Evolutionary conservation across 2,888 invertebrate species (phyloP).

Genomic region (Ecdyonurus torrentis): DNA sequence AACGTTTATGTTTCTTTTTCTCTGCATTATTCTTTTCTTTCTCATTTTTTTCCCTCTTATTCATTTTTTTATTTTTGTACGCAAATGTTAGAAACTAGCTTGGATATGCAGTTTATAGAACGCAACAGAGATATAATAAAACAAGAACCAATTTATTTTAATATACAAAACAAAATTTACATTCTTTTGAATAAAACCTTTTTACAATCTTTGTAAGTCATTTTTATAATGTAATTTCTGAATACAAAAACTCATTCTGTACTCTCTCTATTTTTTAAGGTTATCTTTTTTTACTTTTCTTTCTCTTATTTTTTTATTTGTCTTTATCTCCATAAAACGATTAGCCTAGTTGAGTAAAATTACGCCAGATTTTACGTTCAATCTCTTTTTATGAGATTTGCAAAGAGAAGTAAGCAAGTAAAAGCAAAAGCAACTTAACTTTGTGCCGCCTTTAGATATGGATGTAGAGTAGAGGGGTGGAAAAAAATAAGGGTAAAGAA

Average conservation of each 20-base stretch:
- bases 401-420: too few relatives aligned
- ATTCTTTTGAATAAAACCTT: neutral
- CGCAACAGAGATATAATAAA: neutral
- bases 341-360: neutral
- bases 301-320: neutral
- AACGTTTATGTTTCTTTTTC: neutral
- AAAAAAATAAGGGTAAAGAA: neutral
- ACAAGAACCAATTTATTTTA: neutral
- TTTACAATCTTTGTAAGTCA: neutral
- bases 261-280: neutral
- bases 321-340: neutral
- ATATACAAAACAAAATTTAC: neutral
- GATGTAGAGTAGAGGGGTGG: too few relatives aligned
- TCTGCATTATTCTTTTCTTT: neutral
- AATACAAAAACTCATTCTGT: neutral
- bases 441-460: too few relatives aligned
- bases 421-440: too few relatives aligned
- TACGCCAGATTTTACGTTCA: neutral
- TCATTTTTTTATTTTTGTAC: neutral
- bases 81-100: neutral
- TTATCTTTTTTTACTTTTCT: neutral
- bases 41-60: neutral
- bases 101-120: neutral
- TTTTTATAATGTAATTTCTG: neutral
- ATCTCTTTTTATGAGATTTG: neutral